Conservation (phyloP, 1,140 invertebrate species). For the Euglossa dilemma region DNA sequence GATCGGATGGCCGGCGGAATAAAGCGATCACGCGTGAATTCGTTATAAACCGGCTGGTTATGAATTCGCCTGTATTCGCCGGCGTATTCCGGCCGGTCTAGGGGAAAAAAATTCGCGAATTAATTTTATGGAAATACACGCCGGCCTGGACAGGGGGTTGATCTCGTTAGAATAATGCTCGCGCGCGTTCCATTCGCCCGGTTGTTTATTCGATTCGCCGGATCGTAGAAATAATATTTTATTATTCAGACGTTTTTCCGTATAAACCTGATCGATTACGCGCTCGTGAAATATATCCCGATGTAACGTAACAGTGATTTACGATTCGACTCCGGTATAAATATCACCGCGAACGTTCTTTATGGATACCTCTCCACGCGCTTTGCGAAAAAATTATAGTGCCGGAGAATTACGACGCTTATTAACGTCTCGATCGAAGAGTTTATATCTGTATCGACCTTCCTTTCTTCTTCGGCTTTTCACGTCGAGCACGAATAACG, state of each 20-base stretch:
- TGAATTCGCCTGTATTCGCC: slow-evolving; percentile 8
- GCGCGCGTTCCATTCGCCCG: too few species aligned
- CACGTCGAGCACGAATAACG: too few species aligned
- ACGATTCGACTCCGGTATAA: not conserved
- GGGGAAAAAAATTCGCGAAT: not conserved
- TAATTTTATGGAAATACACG: slow-evolving; percentile 31
- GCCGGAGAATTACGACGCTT: too few species aligned
- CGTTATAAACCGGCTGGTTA: slow-evolving; percentile 42
- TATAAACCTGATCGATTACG: not conserved
- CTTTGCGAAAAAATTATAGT: too few species aligned
- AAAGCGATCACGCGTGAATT: slow-evolving; percentile 46
- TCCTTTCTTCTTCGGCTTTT: too few species aligned
- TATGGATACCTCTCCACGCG: too few species aligned
- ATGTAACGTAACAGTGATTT: not conserved
- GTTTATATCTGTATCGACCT: too few species aligned
- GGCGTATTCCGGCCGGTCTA: too few species aligned
- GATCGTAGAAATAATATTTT: not conserved
- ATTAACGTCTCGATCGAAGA: too few species aligned
- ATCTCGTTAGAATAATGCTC: slow-evolving; percentile 6
- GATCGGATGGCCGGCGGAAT: slow-evolving; percentile 27
- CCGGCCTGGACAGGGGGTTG: too few species aligned
- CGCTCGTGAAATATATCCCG: not conserved
- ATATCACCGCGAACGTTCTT: not conserved
- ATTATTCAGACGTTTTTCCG: not conserved
- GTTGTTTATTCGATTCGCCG: not conserved